Conservation (phyloP, 2,113 vertebrate genomes). For the Anhinga anhinga region DNA sequence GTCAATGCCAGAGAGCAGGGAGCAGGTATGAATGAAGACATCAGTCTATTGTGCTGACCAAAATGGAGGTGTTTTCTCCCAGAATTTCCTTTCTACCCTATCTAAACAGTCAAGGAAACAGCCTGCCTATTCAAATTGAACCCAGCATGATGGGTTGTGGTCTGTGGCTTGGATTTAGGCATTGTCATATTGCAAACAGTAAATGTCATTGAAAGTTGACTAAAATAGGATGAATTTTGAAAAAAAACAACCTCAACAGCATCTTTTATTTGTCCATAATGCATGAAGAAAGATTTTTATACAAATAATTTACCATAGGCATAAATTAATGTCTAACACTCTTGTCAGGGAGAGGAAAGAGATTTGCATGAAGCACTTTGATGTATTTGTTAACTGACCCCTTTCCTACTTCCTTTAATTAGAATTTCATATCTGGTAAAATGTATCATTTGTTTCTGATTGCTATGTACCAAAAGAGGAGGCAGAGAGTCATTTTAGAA, state of each 20-base stretch:
- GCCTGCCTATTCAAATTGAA: not conserved
- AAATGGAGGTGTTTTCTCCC: accelerated
- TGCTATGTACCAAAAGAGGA: not conserved
- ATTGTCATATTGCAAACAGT: not conserved
- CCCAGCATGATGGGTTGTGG: not conserved
- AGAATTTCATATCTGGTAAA: conserved; percentile 30
- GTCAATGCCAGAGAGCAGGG: not conserved
- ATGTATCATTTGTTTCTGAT: conserved; percentile 35
- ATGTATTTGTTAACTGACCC: conserved; percentile 17
- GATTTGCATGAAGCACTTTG: not conserved
- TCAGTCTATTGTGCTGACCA: not conserved
- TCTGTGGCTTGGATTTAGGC: not conserved
- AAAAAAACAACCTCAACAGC: not conserved
- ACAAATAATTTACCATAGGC: not conserved
- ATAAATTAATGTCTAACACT: not conserved
- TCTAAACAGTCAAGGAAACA: not conserved
- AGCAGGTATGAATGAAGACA: not conserved
- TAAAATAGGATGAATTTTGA: not conserved
- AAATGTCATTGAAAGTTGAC: not conserved
- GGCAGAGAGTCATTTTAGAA: not conserved
- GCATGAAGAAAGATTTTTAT: not conserved
- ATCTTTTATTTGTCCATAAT: not conserved
- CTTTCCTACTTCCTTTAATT: conserved; percentile 48
- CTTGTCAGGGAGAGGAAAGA: not conserved
- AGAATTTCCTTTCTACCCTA: not conserved